These are phyloP conservation scores for Planiliza haematocheilus DNA, from an alignment of 2,113 vertebrate species.

Conservation along the genomic window DNA sequence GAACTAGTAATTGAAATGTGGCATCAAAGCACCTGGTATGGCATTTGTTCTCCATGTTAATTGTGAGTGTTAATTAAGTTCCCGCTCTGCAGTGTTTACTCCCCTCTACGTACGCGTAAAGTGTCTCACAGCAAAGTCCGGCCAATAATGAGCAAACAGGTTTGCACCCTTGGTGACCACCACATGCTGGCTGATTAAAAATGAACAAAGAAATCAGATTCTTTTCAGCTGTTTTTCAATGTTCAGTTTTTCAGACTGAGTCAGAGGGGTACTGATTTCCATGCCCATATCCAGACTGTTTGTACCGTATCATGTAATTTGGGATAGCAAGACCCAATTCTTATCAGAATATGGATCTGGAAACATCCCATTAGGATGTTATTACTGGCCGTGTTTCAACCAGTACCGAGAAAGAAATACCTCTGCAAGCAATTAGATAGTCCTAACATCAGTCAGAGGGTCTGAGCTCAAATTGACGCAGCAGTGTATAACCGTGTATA, in stretches of 20 bases:
- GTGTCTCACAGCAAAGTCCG: slow-evolving; percentile 3
- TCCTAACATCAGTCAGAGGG: too few species aligned
- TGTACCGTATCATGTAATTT: too few species aligned
- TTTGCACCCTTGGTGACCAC: neutral
- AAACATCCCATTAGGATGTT: too few species aligned
- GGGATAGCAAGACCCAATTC: too few species aligned
- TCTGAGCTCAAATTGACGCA: too few species aligned
- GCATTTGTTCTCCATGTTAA: slow-evolving; percentile 71
- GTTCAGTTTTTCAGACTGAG: neutral
- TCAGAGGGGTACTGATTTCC: neutral
- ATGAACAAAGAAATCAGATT: neutral
- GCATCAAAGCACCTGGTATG: slow-evolving; percentile 69
- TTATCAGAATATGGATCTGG: too few species aligned
- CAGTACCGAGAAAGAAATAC: too few species aligned
- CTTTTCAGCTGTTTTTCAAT: neutral
- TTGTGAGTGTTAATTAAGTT: slow-evolving; percentile 74
- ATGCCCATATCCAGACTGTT: too few species aligned
- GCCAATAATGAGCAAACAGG: slow-evolving; percentile 13
- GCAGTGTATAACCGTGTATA: too few species aligned
- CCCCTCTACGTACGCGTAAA: slow-evolving; percentile 1
- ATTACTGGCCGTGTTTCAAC: too few species aligned
- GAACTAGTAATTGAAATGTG: slow-evolving; percentile 70
- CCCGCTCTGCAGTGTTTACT: slow-evolving; percentile 42
- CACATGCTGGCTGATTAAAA: neutral
- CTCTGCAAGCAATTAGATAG: too few species aligned